A percentile compares a stretch with the other conserved stretches of the same genome.
phyloP scores from a whole-genome alignment of 1,140 invertebrate species.

The Popillia japonica region DNA sequence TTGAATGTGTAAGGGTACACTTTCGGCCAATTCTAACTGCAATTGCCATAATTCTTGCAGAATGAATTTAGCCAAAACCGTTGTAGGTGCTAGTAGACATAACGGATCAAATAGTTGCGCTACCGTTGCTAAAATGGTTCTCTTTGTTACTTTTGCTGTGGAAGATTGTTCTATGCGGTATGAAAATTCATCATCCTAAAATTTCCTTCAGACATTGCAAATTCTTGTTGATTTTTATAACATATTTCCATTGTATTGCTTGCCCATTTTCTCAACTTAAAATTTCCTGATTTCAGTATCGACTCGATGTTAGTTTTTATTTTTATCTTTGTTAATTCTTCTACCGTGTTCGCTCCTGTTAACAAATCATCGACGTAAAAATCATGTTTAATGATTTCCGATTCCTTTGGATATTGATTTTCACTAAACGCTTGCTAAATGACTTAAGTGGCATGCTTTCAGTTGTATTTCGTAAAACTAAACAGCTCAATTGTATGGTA shows the following conservation, averaged over 20 bases:
- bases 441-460: background rate
- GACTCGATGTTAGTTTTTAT: background rate
- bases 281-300: background rate
- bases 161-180: too few species aligned
- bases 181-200: background rate
- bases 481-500: background rate
- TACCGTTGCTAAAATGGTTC: background rate
- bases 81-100: too few species aligned
- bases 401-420: too few species aligned
- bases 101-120: too few species aligned
- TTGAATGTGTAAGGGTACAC: background rate
- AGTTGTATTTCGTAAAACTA: background rate
- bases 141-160: too few species aligned
- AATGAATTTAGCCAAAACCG: too few species aligned
- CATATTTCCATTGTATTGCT: background rate
- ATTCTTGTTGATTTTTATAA: background rate
- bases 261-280: background rate
- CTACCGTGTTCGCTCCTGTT: background rate
- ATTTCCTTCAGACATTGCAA: background rate
- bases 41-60: too few species aligned
- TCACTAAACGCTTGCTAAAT: background rate
- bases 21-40: background rate
- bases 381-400: too few species aligned
- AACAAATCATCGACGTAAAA: conserved; percentile 23
- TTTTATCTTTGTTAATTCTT: background rate